These are phyloP conservation scores for Silvanus unidentatus DNA, from an alignment of 2,888 invertebrate genomes.

Conservation along the genomic window DNA sequence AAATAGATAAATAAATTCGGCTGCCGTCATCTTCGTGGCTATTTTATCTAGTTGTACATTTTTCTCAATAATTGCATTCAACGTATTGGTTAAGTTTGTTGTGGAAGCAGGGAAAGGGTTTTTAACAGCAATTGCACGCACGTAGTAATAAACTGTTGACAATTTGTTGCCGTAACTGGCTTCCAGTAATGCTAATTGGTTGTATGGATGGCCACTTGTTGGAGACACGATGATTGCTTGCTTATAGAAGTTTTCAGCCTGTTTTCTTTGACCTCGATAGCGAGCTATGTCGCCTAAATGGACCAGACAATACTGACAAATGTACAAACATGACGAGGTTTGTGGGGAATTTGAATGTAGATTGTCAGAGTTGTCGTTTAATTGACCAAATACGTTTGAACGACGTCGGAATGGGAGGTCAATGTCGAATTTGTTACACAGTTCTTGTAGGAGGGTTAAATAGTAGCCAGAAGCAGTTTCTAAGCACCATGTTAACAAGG, in stretches of 20 bases:
- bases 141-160: constrained; percentile 80
- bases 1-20: constrained; percentile 55
- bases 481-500: constrained; percentile 71
- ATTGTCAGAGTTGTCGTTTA: constrained; percentile 27
- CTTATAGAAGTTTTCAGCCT: constrained; percentile 81
- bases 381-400: constrained; percentile 39
- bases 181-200: constrained; percentile 78
- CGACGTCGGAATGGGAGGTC: constrained; percentile 69
- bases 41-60: constrained; percentile 47
- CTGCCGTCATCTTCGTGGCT: constrained; percentile 56
- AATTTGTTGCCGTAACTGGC: constrained; percentile 75
- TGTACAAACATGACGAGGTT: constrained; percentile 71
- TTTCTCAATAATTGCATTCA: constrained; percentile 53
- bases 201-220: constrained; percentile 81
- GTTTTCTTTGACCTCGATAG: constrained; percentile 72
- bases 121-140: constrained; percentile 74
- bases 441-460: constrained; percentile 71
- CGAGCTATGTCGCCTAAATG: constrained; percentile 84
- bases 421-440: constrained; percentile 74
- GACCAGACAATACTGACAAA: constrained; percentile 83
- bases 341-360: constrained; percentile 47
- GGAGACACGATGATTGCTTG: constrained; percentile 70
- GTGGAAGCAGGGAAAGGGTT: constrained; percentile 82
- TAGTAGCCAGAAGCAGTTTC: constrained; percentile 85
- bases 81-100: constrained; percentile 70